Percentiles rank a stretch among this genome's conserved stretches.
These are phyloP conservation scores for Mesaphorura yosii DNA, from an alignment of 1,140 invertebrate genomes.

Conservation along the genomic window DNA sequence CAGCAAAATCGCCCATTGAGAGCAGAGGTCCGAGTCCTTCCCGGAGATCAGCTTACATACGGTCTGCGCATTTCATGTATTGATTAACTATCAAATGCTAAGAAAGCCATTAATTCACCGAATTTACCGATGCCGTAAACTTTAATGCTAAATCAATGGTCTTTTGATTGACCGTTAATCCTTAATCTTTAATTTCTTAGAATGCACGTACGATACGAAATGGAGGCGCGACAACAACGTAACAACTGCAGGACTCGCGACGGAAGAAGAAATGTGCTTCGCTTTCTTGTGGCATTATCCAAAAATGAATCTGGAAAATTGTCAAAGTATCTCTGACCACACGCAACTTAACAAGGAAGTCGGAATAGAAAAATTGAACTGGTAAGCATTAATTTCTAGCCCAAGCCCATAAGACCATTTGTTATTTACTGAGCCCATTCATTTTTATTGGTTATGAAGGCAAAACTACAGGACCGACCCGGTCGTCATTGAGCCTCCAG, in stretches of 20 bases:
- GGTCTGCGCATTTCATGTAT: constrained; percentile 5
- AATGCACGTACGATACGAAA: constrained; percentile 15
- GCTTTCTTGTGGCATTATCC: constrained; percentile 17
- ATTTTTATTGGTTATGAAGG: background rate
- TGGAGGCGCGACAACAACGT: background rate
- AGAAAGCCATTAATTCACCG: no score
- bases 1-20: constrained; percentile 52
- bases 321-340: constrained; percentile 3
- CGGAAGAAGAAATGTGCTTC: constrained; percentile 18
- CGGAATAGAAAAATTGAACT: constrained; percentile 9
- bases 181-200: background rate
- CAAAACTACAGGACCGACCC: background rate
- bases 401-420: background rate
- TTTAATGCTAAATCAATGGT: background rate
- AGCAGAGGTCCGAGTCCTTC: constrained; percentile 43
- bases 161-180: background rate
- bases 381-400: constrained; percentile 1
- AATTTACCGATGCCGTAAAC: background rate
- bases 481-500: background rate
- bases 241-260: constrained; percentile 5
- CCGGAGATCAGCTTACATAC: constrained; percentile 19
- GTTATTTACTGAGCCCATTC: background rate
- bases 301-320: background rate
- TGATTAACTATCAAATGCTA: background rate
- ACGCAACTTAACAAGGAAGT: background rate